These are phyloP conservation scores for Lates calcarifer DNA, from an alignment of 2,113 vertebrate genomes.

Conservation along the genomic window DNA sequence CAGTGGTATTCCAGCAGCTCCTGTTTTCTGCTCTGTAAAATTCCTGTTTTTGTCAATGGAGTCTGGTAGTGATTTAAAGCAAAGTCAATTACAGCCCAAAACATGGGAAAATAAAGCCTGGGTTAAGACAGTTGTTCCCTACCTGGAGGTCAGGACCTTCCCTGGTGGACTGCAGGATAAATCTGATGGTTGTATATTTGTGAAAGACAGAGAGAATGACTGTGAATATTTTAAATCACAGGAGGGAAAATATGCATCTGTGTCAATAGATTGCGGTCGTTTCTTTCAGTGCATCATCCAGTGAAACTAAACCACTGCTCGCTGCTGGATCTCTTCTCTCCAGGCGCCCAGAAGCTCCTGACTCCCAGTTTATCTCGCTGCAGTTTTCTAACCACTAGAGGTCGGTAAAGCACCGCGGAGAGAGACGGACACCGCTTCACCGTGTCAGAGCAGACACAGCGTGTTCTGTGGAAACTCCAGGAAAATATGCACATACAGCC, in stretches of 20 bases:
- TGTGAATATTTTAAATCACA: not conserved
- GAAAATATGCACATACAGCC: not conserved
- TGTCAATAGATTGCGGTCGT: not conserved
- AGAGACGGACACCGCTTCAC: not conserved
- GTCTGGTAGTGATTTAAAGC: too few species aligned
- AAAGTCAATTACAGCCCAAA: too few species aligned
- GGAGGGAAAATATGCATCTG: not conserved
- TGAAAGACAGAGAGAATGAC: not conserved
- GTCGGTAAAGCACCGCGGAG: slow-evolving; percentile 55
- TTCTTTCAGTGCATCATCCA: not conserved
- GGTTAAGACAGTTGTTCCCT: not conserved
- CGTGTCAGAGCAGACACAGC: not conserved
- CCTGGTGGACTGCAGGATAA: not conserved
- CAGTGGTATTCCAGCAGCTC: too few species aligned
- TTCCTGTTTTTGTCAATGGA: too few species aligned
- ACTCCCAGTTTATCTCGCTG: not conserved
- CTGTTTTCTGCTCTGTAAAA: too few species aligned
- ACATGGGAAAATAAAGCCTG: too few species aligned
- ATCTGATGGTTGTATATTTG: not conserved
- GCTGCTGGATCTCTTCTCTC: not conserved
- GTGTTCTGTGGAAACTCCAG: slow-evolving; percentile 19
- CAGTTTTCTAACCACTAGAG: slow-evolving; percentile 52
- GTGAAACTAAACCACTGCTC: too few species aligned
- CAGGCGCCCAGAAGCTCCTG: too few species aligned
- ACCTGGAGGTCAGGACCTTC: not conserved